Percentiles rank a stretch among this genome's conserved stretches.
phyloP scores from a whole-genome alignment of 2,888 invertebrate species.

The Noctua pronuba region DNA sequence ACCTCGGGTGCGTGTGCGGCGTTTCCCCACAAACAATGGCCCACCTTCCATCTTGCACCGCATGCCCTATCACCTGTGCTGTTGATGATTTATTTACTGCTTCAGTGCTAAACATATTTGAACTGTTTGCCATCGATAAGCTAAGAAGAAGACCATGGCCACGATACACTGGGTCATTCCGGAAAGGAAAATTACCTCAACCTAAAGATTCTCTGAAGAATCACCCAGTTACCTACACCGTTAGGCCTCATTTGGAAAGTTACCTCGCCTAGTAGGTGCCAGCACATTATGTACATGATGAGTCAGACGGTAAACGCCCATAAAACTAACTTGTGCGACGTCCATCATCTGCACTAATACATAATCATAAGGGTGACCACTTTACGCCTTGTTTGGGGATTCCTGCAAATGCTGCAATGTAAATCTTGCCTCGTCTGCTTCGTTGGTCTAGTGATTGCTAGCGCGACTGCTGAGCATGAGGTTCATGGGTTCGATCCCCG shows the following conservation, averaged over 20 bases:
- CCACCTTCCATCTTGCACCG: too few species aligned
- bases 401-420: neutral
- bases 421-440: neutral
- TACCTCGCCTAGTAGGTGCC: neutral
- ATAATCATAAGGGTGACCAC: conserved; percentile 39
- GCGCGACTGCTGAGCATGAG: neutral
- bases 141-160: too few species aligned
- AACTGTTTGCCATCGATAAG: too few species aligned
- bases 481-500: neutral
- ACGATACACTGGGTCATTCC: neutral
- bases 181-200: neutral
- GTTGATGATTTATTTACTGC: too few species aligned
- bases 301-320: conserved; percentile 47
- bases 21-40: too few species aligned
- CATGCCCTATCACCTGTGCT: too few species aligned
- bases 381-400: neutral
- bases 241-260: conserved; percentile 22
- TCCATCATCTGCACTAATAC: conserved; percentile 48
- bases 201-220: neutral
- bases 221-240: neutral
- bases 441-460: neutral
- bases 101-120: too few species aligned
- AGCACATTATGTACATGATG: conserved; percentile 50
- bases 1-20: too few species aligned
- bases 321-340: conserved; percentile 46